These are phyloP conservation scores for Heliconius hortense DNA, from an alignment of 2,888 invertebrate species.

Conservation along the genomic window DNA sequence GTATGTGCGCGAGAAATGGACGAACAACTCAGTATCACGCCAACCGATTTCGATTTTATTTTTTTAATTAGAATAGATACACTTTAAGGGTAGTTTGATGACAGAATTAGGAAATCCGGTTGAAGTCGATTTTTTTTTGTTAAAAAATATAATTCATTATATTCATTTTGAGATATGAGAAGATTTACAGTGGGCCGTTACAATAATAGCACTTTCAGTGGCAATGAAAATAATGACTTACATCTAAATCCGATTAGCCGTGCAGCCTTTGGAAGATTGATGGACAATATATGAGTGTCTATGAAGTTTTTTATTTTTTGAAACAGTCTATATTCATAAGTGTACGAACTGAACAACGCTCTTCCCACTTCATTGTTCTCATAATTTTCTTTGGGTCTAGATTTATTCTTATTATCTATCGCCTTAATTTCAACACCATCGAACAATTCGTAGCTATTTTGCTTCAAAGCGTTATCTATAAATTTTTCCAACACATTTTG, in stretches of 20 bases:
- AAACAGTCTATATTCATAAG: slow-evolving; percentile 79
- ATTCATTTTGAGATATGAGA: too few species aligned
- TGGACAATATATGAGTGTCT: slow-evolving; percentile 83
- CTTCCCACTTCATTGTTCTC: slow-evolving; percentile 53
- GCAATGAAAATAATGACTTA: slow-evolving; percentile 55
- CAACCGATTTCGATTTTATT: too few species aligned
- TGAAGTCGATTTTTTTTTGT: too few species aligned
- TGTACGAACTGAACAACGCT: slow-evolving; percentile 68
- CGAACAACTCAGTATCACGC: too few species aligned
- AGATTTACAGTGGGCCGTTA: too few species aligned
- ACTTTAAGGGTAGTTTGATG: too few species aligned
- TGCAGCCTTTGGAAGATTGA: slow-evolving; percentile 86
- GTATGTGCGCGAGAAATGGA: too few species aligned
- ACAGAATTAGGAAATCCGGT: too few species aligned
- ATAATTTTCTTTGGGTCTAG: slow-evolving; percentile 39
- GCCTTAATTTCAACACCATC: slow-evolving; percentile 81
- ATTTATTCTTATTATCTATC: slow-evolving; percentile 46
- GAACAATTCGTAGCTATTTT: slow-evolving; percentile 80
- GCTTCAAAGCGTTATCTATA: slow-evolving; percentile 80
- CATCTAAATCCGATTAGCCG: slow-evolving; percentile 84
- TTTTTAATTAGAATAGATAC: too few species aligned
- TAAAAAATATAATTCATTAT: too few species aligned
- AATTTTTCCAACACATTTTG: slow-evolving; percentile 80
- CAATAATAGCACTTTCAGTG: neutral
- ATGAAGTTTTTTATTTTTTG: slow-evolving; percentile 83